Conservation (phyloP, 2,888 invertebrate genomes). For the Polydesmus complanatus region DNA sequence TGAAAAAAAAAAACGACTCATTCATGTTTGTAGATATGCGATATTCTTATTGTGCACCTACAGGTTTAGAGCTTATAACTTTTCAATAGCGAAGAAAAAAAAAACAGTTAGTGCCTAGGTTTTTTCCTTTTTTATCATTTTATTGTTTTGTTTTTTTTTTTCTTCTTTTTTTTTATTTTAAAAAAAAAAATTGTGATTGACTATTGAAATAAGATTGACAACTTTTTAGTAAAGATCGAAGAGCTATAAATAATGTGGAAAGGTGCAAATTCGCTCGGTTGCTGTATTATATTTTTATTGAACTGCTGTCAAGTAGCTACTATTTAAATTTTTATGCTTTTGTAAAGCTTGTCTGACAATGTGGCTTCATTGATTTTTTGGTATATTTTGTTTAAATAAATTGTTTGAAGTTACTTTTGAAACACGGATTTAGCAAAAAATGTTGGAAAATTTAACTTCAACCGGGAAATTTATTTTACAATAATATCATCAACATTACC, state of each 20-base stretch:
- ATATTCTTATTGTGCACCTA: not conserved
- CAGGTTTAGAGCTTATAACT: not conserved
- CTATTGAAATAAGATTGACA: not conserved
- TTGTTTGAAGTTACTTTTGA: not conserved
- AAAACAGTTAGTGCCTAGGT: no score
- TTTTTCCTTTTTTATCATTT: no score
- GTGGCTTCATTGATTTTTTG: not conserved
- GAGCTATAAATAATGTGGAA: not conserved
- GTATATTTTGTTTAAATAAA: not conserved
- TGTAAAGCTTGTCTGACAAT: not conserved
- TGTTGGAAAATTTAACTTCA: no score
- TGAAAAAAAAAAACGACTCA: not conserved
- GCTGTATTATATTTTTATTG: not conserved
- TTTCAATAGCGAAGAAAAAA: not conserved
- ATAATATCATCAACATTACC: no score
- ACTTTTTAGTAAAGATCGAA: not conserved
- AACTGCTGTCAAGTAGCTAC: not conserved
- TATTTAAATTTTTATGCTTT: not conserved
- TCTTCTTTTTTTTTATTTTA: not conserved
- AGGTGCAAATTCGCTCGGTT: not conserved
- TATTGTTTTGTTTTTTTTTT: not conserved
- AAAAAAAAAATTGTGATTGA: not conserved
- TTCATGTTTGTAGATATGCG: not conserved
- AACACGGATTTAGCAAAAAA: no score
- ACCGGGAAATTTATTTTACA: no score